These are phyloP conservation scores for Tinamus guttatus DNA, from an alignment of 2,113 vertebrate genomes.

Conservation along the genomic window DNA sequence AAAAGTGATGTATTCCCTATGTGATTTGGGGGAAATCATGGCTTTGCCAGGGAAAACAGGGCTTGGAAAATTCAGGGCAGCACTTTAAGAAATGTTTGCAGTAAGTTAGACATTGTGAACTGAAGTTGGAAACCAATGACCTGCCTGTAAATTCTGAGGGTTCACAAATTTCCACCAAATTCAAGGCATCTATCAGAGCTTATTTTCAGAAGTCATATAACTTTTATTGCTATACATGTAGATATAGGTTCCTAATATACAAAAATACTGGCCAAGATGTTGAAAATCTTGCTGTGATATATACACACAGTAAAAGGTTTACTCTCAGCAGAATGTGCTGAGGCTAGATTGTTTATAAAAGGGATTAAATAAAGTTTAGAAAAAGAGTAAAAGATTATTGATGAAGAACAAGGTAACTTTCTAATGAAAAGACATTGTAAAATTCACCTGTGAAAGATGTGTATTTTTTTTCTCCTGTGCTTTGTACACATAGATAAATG, in stretches of 20 bases:
- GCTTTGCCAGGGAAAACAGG: not conserved
- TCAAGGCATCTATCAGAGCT: not conserved
- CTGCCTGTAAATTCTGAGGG: not conserved
- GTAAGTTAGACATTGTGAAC: not conserved
- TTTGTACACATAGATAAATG: constrained; percentile 8
- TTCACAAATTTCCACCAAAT: not conserved
- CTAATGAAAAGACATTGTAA: constrained; percentile 22
- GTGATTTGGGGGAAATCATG: not conserved
- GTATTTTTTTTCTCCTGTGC: not conserved
- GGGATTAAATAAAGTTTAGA: constrained; percentile 31
- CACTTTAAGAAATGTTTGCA: not conserved
- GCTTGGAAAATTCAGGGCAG: not conserved
- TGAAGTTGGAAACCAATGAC: not conserved
- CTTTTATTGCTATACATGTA: not conserved
- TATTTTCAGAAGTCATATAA: not conserved
- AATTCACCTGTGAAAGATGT: constrained; percentile 2
- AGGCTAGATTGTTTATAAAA: constrained; percentile 4
- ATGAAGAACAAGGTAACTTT: not conserved
- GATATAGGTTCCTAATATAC: not conserved
- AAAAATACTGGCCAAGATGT: not conserved
- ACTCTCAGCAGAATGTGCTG: not conserved
- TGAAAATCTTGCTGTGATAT: not conserved
- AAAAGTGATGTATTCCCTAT: not conserved
- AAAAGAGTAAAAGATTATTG: constrained; percentile 3
- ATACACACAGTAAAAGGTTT: not conserved